Base-by-base conservation (phyloP, 1,140 invertebrate genomes). In the Melanaphis sacchari region DNA sequence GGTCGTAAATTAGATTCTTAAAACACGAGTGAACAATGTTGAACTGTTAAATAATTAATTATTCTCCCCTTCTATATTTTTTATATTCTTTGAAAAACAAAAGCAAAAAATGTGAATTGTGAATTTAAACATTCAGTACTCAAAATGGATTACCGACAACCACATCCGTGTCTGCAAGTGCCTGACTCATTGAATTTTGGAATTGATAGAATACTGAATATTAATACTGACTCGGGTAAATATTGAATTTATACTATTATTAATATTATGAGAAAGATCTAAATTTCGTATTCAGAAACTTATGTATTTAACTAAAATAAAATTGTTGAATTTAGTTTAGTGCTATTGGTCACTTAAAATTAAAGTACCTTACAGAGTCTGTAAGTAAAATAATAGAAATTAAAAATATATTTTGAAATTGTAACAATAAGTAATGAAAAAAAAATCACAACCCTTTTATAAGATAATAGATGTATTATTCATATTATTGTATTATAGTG, bases 141-240 rank as follows among this genome's bases (percentile, higher is more conserved):
- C 18, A 92, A 81, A 92, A 92, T 92, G 91, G 43, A 92, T 38
- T 36, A 26, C 2, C 76, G 2, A 26, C 59, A 49, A 36, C 24
- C 89, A 59, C 49, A 90, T 31, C 31, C 26, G 31, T 36, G 52
- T 90, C 40, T 76, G 91, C n/a, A 22, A 76, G 41, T 46, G 9
- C 36, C 76, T 18, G 66, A 82, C 11, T 2, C 43, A 82, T 81
- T 92, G 36, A 92, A 81, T 82, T 92, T 92, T 9, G 43, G 91
- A 46, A 92, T 92, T 4, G 91, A 92, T 49, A 43, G n/a, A 49
- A 92, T 92, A 92, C 91, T 92, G 43, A 81, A 81, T 46, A 92
- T 38, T 49, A 41, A 92, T 22, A 49, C 31, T 24, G 15, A 92
- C 82, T 38, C 8, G 38, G 59, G 91, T 92, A 82, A 92, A 46